Evolutionary conservation across 2,113 vertebrate genomes (phyloP), one percentile per base, ranked within the genome.

Genomic region (Nothoprocta perdicaria): DNA sequence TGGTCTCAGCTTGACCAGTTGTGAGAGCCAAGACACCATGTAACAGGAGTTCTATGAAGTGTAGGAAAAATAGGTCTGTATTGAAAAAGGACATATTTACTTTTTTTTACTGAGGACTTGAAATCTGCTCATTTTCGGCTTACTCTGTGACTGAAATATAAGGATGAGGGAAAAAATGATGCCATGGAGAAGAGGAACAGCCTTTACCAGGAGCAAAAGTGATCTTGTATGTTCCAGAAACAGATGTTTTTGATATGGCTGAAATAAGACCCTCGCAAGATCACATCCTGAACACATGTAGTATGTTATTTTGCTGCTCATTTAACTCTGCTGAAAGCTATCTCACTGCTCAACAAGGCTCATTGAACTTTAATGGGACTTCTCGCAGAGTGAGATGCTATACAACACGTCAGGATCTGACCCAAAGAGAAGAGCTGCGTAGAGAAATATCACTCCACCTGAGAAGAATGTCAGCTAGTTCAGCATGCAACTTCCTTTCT

Each of bases 331-430:
- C 18, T 66, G 45, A 35, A 48, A 48, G 10, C 41, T 10, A 2
- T 7, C 31, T 10, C 40, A 4, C 2, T 17, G 4, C n/a, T 81
- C 43, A 17, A 50, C 29, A 33, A 1, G 1, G n/a, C 27, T 72
- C 43, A 2, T 17, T 0, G 31, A 66, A 22, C 16, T 35, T 40
- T 5, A 3, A 1, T 5, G 45, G 48, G 46, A 29, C 48, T 15
- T 52, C 10, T 9, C 16, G 26, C 16, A 21, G 8, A 14, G 18
- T 69, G 45, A 38, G 15, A 4, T 3, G 3, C 5, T 57, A 27
- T 43, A 57, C 35, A 76, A 7, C 33, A 31, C 7, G 17, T 15
- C 4, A 3, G 4, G 17, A 16, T 5, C 41, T n/a, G 62, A 43
- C 41, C 21, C 62, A 10, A 35, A 15, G 40, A 38, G 29, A n/a